Evolutionary conservation across 2,888 invertebrate genomes (phyloP).

Genomic region (Ypsolopha scabrella): DNA sequence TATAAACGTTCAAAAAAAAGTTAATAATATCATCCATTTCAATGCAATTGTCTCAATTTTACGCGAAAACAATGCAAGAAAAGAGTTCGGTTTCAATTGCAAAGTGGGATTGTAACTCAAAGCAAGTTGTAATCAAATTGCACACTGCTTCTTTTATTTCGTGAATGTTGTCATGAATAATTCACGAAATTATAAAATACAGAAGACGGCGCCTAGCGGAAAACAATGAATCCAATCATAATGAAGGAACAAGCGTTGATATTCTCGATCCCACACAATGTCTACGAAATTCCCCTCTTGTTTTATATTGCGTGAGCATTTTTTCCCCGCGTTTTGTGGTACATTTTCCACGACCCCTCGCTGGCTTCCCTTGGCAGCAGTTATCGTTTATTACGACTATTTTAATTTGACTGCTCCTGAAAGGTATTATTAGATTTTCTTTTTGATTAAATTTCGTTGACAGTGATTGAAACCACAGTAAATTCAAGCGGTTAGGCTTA

Average conservation of each 20-base stretch:
- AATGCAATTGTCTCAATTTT: too few species aligned
- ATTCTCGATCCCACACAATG: conserved; percentile 12
- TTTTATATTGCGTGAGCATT: conserved; percentile 22
- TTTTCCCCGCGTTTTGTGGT: conserved; percentile 18
- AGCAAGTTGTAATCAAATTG: conserved; percentile 4
- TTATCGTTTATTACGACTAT: conserved; percentile 26
- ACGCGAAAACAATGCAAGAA: too few species aligned
- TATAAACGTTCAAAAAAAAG: too few species aligned
- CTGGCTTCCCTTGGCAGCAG: conserved; percentile 21
- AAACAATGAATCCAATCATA: conserved; percentile 40
- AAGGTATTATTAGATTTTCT: conserved; percentile 10
- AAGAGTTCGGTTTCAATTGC: too few species aligned
- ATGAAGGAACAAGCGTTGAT: conserved; percentile 21
- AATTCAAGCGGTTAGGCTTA: neutral
- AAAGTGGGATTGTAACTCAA: too few species aligned
- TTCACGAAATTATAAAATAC: conserved; percentile 34
- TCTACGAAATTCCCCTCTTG: conserved; percentile 16
- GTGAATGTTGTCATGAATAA: conserved; percentile 27
- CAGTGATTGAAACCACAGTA: neutral
- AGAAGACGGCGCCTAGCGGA: conserved; percentile 31
- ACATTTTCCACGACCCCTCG: conserved; percentile 20
- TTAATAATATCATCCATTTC: too few species aligned
- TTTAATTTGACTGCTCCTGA: conserved; percentile 22
- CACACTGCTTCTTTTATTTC: conserved; percentile 7
- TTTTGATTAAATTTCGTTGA: neutral